Conservation (phyloP, 1,140 invertebrate species). For the Kradibia gibbosae region DNA sequence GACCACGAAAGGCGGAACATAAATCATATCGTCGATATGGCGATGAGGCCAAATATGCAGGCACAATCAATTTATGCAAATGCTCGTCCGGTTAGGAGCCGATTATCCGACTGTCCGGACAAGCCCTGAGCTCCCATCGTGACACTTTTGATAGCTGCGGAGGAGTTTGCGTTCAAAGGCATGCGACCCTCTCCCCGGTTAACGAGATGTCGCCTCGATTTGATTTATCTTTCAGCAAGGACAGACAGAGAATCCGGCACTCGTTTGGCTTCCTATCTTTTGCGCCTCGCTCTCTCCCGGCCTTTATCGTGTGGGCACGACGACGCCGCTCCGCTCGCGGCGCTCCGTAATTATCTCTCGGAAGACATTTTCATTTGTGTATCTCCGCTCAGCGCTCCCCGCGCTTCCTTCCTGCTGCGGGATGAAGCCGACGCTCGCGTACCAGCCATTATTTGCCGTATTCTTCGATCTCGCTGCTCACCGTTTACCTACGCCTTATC, state of each 20-base stretch:
- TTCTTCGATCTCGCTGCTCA: background rate
- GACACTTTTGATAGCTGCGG: background rate
- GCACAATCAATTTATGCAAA: conserved; percentile 45
- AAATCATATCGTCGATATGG: conserved; percentile 25
- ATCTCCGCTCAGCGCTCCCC: conserved; percentile 35
- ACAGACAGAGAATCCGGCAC: conserved; percentile 51
- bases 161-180: conserved; percentile 3
- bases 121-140: background rate
- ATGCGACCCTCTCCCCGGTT: conserved; percentile 47
- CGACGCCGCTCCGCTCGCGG: conserved; percentile 34
- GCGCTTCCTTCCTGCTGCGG: background rate
- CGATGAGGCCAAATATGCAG: background rate
- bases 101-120: background rate
- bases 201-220: conserved; percentile 65
- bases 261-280: conserved; percentile 28
- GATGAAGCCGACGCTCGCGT: no score
- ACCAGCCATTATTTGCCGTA: background rate
- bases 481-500: background rate
- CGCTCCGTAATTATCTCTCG: conserved; percentile 64
- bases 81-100: background rate
- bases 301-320: background rate
- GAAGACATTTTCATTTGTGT: conserved; percentile 66
- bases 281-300: conserved; percentile 34
- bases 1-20: background rate
- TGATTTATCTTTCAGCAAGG: conserved; percentile 62